phyloP scores from a whole-genome alignment of 2,797 vertebrate genomes.

The Philypnodon macrostomus region DNA sequence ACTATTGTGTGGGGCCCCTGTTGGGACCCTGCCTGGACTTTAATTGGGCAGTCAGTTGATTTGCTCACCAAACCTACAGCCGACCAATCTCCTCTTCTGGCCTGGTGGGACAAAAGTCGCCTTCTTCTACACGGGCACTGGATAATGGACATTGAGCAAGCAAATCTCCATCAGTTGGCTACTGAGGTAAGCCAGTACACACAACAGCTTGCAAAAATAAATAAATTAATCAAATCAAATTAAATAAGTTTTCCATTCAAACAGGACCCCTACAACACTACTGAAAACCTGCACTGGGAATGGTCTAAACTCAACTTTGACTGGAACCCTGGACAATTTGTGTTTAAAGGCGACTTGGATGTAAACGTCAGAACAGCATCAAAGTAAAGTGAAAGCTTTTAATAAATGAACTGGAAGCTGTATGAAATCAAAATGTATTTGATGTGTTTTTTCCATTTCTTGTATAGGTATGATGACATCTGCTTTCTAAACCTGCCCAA shows the following conservation, averaged over 20 bases:
- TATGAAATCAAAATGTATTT: background rate
- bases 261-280: conserved; percentile 98
- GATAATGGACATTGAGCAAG: conserved; percentile 95
- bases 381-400: conserved; percentile 80
- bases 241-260: conserved; percentile 5
- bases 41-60: conserved; percentile 93
- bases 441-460: background rate
- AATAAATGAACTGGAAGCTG: background rate
- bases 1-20: conserved; percentile 98
- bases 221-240: background rate
- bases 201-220: background rate
- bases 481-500: conserved; percentile 94
- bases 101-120: conserved; percentile 99
- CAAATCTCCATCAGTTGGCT: conserved; percentile 94
- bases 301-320: conserved; percentile 92
- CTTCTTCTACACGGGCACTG: conserved; percentile 90
- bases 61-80: conserved; percentile 92
- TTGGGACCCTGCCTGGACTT: conserved; percentile 98
- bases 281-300: conserved; percentile 98
- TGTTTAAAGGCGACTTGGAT: conserved; percentile 92
- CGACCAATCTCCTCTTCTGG: conserved; percentile 87
- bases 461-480: conserved; percentile 92
- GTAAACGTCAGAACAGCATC: conserved; percentile 96
- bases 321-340: conserved; percentile 92
- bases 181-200: conserved; percentile 81